phyloP scores from a whole-genome alignment of 2,888 invertebrate species.

The Meganola albula region DNA sequence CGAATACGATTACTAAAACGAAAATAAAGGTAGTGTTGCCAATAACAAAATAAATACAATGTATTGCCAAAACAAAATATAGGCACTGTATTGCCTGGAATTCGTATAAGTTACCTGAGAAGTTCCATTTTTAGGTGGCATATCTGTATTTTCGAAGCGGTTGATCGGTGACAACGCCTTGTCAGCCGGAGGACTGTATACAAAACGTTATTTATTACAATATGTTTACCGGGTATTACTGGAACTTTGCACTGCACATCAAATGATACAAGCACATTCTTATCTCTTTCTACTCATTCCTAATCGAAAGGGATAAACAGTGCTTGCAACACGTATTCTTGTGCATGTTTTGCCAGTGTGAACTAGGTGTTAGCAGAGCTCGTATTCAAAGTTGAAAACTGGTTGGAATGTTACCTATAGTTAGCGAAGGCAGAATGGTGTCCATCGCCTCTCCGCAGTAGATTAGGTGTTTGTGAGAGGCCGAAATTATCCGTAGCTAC shows the following conservation, averaged over 20 bases:
- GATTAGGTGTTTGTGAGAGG: constrained; percentile 29
- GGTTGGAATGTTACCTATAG: constrained; percentile 45
- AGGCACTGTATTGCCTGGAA: neutral
- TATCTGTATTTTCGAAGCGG: constrained; percentile 19
- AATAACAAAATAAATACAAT: too few relatives aligned
- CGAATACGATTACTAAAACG: too few relatives aligned
- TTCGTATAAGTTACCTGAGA: constrained; percentile 23
- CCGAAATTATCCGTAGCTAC: constrained; percentile 21
- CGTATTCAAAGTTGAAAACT: too few relatives aligned
- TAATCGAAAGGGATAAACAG: too few relatives aligned
- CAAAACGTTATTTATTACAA: neutral
- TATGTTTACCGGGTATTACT: too few relatives aligned
- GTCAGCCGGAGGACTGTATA: constrained; percentile 53
- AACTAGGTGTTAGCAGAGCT: too few relatives aligned
- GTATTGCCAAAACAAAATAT: constrained; percentile 10
- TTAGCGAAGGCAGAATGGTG: constrained; percentile 68
- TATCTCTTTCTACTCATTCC: too few relatives aligned
- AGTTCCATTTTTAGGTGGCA: constrained; percentile 21
- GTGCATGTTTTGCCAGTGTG: too few relatives aligned
- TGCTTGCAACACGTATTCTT: too few relatives aligned
- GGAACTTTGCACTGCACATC: too few relatives aligned
- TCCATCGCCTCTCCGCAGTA: constrained; percentile 50
- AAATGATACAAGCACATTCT: too few relatives aligned
- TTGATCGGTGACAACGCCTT: constrained; percentile 35
- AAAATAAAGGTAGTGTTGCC: too few relatives aligned